Evolutionary conservation across 2,888 invertebrate genomes (phyloP).

Genomic region (Scaptomyza tumidula): DNA sequence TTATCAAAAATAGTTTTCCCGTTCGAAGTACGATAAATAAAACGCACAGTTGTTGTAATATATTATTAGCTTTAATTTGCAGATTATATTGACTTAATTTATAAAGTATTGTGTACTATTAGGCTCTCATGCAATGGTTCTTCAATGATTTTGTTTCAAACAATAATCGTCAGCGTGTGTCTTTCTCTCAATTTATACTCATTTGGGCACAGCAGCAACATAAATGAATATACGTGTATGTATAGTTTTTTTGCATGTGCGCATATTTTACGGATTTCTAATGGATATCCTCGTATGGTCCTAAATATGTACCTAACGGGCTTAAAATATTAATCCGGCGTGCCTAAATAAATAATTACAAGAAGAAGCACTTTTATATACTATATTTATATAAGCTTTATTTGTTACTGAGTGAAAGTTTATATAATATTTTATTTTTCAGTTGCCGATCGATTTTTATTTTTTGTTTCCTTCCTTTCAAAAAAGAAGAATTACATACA

Average conservation of each 20-base stretch:
- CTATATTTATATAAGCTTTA: conserved; percentile 40
- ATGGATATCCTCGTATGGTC: conserved; percentile 26
- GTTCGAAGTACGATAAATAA: conserved; percentile 34
- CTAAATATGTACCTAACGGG: conserved; percentile 21
- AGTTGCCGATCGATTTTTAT: conserved; percentile 13
- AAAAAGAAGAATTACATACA: conserved; percentile 24
- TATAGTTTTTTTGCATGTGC: conserved; percentile 37
- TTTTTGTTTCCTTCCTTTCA: conserved; percentile 1
- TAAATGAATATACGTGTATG: background rate
- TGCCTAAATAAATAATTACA: conserved; percentile 58
- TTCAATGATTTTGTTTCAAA: conserved; percentile 17
- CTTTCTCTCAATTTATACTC: conserved; percentile 8
- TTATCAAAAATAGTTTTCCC: background rate
- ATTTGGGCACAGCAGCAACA: conserved; percentile 44
- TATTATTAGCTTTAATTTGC: conserved; percentile 54
- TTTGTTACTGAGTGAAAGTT: conserved; percentile 54
- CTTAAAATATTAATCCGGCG: conserved; percentile 52
- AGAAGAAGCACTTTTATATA: conserved; percentile 42
- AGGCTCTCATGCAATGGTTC: conserved; percentile 31
- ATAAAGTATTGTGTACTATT: conserved; percentile 22
- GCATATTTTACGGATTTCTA: conserved; percentile 17
- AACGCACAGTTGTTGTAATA: conserved; percentile 47
- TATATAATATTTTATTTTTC: conserved; percentile 27
- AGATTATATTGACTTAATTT: conserved; percentile 42
- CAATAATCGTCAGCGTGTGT: conserved; percentile 16